Conservation (phyloP, 2,113 vertebrate genomes). For the Pica pica region DNA sequence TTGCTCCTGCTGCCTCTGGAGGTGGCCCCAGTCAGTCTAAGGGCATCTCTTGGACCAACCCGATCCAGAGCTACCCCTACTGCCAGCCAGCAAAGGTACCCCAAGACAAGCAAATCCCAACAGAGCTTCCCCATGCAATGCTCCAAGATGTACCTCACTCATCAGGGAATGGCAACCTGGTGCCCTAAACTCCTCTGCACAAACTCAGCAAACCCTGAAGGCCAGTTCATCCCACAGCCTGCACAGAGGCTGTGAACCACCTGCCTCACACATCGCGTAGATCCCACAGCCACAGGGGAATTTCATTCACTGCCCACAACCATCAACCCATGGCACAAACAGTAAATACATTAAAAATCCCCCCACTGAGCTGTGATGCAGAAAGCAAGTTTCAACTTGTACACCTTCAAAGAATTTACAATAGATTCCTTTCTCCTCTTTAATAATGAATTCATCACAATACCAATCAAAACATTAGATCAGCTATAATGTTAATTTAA, state of each 20-base stretch:
- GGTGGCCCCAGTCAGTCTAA: not conserved
- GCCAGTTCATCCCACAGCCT: not conserved
- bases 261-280: not conserved
- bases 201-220: accelerated
- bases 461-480: not conserved
- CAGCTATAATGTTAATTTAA: not conserved
- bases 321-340: not conserved
- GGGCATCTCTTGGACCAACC: not conserved
- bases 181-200: not conserved
- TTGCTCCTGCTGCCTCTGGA: not conserved
- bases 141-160: not conserved
- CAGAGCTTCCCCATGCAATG: accelerated
- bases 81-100: not conserved
- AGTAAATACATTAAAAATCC: not conserved
- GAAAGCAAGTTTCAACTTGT: not conserved
- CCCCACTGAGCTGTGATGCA: not conserved
- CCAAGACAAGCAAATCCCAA: not conserved
- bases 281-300: not conserved
- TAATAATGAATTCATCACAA: not conserved
- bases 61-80: accelerated
- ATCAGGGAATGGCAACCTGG: accelerated
- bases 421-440: not conserved
- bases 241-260: not conserved
- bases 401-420: not conserved
- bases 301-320: not conserved